Conservation (phyloP, 37 sponge, comb jelly and placozoan species). For the Axinella damicornis region DNA sequence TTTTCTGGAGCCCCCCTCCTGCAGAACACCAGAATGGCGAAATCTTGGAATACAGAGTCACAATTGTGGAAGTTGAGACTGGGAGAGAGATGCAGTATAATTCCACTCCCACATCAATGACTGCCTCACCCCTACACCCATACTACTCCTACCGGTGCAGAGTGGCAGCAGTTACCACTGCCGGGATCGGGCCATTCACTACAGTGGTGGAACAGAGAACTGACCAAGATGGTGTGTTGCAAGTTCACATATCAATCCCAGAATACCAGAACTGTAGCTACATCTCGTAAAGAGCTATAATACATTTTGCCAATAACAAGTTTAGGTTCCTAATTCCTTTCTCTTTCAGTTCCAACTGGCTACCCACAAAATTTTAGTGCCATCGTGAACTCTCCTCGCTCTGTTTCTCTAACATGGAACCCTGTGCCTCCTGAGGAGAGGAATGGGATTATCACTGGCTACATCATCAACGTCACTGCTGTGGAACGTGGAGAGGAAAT, state of each 20-base stretch:
- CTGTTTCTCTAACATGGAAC: conserved; percentile 11
- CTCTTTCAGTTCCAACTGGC: too few relatives aligned
- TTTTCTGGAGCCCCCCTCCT: conserved; percentile 22
- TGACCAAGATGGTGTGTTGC: conserved; percentile 17
- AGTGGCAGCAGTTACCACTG: conserved; percentile 23
- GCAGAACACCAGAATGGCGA: conserved; percentile 28
- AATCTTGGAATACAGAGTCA: conserved; percentile 11
- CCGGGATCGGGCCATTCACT: conserved; percentile 16
- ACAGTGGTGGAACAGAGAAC: background rate
- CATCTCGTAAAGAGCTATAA: too few relatives aligned
- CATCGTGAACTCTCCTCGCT: too few relatives aligned
- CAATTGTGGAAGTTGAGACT: conserved; percentile 18
- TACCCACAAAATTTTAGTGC: too few relatives aligned
- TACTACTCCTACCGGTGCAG: conserved; percentile 22
- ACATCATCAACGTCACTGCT: conserved; percentile 15
- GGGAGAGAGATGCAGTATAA: too few relatives aligned
- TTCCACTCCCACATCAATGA: too few relatives aligned
- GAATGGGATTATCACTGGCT: conserved; percentile 35
- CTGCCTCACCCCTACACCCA: conserved; percentile 22
- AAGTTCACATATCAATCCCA: too few relatives aligned
- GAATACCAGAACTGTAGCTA: too few relatives aligned
- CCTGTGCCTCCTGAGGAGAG: background rate
- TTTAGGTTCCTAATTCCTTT: too few relatives aligned
- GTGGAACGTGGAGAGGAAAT: background rate
- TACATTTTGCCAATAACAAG: too few relatives aligned